Evolutionary conservation across 2,113 vertebrate genomes (phyloP), one percentile per base, ranked within the genome.

Genomic region (Cottus gobio): DNA sequence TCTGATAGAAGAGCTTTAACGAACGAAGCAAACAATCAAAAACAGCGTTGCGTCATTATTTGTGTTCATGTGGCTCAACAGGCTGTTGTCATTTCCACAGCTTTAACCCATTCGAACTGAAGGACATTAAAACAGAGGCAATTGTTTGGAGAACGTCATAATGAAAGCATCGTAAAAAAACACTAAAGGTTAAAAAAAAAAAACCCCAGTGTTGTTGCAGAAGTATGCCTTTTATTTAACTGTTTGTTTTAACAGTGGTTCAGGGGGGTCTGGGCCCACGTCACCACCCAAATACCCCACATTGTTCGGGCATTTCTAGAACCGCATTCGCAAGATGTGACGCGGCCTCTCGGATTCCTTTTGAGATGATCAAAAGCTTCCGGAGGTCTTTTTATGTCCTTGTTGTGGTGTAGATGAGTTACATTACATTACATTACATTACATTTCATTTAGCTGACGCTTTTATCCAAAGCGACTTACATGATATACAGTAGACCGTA

Each of bases 231-330:
- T 30, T 44, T 28, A 42, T 24, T 34, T 7, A 61, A 26, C 16
- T 9, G n/a, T 36, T 24, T n/a, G 2, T 75, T 69, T 30, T 8
- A 3, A 36, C 34, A 5, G 22, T 28, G 11, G 9, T 30, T 34
- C 1, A 1, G 16, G 42, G 5, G 20, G 52, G 64, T 66, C 36
- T 61, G 65, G 69, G 3, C 36, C 62, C 62, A 37, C 36, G 12
- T 12, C 37, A 61, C 36, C 79, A 60, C 61, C 58, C 31, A 74
- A 74, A 65, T 85, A 7, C 60, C 61, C 15, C 1, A 34, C 34
- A 34, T 34, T 34, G 34, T 34, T 34, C 6, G 34, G 34, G 34
- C 34, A n/a, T n/a, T n/a, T n/a, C n/a, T n/a, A n/a, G 3, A 31
- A 31, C 31, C 6, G 34, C 34, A 6, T 34, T 34, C 6, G 34